A percentile compares a stretch with the other conserved stretches of the same genome.
These are phyloP conservation scores for Psephotus haematonotus DNA, from an alignment of 2,113 vertebrate species.

Conservation along the genomic window DNA sequence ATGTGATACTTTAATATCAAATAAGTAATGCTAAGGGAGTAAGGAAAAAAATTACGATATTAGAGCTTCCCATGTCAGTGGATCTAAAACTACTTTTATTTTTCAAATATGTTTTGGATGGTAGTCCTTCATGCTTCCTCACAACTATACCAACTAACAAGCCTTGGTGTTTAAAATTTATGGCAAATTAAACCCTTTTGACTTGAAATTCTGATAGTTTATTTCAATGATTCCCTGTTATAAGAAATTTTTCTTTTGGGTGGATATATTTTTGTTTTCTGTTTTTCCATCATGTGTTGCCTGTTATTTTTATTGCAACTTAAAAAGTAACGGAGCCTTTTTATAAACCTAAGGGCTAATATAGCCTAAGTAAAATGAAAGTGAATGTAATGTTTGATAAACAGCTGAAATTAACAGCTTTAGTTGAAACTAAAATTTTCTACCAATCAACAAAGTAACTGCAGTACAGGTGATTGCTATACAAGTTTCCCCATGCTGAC, in stretches of 20 bases:
- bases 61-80: background rate
- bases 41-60: background rate
- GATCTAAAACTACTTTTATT: background rate
- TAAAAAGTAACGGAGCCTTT: background rate
- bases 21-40: background rate
- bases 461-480: background rate
- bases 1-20: background rate
- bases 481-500: background rate
- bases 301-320: slow-evolving; percentile 6
- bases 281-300: background rate
- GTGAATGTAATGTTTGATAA: background rate
- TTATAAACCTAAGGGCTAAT: background rate
- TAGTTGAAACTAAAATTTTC: background rate
- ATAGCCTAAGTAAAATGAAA: background rate
- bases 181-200: background rate
- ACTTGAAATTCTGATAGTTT: background rate
- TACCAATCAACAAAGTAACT: background rate
- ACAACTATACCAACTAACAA: background rate
- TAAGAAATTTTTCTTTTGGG: background rate
- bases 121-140: background rate
- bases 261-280: background rate
- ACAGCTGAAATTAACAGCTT: background rate
- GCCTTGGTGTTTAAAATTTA: background rate
- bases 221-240: background rate
- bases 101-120: background rate